Base-by-base conservation (phyloP, 2,113 vertebrate species). In the Coregonus clupeaformis region DNA sequence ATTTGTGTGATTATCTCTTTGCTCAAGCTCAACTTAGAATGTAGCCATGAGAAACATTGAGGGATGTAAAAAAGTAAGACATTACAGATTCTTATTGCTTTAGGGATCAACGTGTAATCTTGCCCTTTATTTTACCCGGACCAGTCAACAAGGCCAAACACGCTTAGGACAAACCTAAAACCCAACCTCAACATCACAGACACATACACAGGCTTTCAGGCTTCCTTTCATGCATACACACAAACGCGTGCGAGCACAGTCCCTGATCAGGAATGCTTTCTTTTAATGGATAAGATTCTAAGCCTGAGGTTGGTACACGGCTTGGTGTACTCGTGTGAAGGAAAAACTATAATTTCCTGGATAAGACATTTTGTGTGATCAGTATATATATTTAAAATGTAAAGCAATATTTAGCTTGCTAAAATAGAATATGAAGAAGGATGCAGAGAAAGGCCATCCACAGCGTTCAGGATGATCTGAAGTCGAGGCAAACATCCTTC, bases 1-100 rank as follows among this genome's bases (percentile, higher is more conserved):
- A 20, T 60, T 79, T 4, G 69, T 22, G 22, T 68, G 42, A 66
- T 70, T 55, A 55, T 20, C 24, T 70, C 14, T 18, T 69, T 49
- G 68, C 68, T 69, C 12, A 11, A 69, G 5, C 69, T 70, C 69
- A 30, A 22, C 32, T 22, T 29, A 27, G 11, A 65, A 29, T 64
- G 27, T 63, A 74, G 30, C 63, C 32, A 62, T 20, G 65, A 60
- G 59, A 16, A 30, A 78, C 76, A 71, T 69, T n/a, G 24, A 79
- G 1, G 6, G 65, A 25, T 60, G 32, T 71, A 72, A 60, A 72
- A 20, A 76, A 65, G 45, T 57, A 68, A 68, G 70, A 72, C 25
- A 30, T 57, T 64, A 62, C 11, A 68, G 30, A 22, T 22, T 68
- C 64, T 76, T 84, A 84, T 84, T 84, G 82, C 82, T 76, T 57